phyloP scores from a whole-genome alignment of 2,888 invertebrate genomes.

The Gymnocheta viridis region DNA sequence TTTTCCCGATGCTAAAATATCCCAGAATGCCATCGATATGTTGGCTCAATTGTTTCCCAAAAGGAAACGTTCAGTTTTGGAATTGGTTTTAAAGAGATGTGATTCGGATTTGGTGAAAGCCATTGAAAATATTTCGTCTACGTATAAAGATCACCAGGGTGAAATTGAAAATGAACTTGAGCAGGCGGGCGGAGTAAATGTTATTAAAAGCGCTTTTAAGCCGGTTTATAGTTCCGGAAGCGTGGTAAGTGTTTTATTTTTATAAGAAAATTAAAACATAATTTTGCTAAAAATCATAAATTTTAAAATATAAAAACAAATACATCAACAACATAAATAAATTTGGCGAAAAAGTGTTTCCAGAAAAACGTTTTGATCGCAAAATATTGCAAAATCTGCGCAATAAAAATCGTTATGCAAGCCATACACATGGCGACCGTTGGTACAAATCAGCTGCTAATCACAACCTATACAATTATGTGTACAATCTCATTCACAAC shows the following conservation, averaged over 20 bases:
- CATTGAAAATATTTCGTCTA: conserved; percentile 79
- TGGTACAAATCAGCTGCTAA: no score
- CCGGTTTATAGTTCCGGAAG: conserved; percentile 73
- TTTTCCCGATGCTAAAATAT: conserved; percentile 81
- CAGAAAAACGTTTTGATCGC: no score
- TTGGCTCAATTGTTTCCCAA: conserved; percentile 94
- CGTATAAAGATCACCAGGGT: conserved; percentile 14
- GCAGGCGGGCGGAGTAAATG: neutral
- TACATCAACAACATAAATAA: no score
- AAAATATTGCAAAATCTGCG: no score
- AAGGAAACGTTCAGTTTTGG: conserved; percentile 92
- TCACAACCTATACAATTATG: no score
- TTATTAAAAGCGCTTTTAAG: conserved; percentile 75
- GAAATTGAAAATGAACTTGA: conserved; percentile 59
- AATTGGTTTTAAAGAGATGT: conserved; percentile 94
- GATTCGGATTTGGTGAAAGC: conserved; percentile 92
- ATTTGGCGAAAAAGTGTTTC: no score
- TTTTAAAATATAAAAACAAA: no score
- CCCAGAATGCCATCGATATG: conserved; percentile 91
- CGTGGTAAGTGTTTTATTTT: conserved; percentile 40
- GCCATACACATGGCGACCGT: no score
- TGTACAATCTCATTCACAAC: no score
- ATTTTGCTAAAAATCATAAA: no score
- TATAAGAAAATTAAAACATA: no score
- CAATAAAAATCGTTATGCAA: no score